These are phyloP conservation scores for Lates calcarifer DNA, from an alignment of 2,113 vertebrate species.

Conservation along the genomic window DNA sequence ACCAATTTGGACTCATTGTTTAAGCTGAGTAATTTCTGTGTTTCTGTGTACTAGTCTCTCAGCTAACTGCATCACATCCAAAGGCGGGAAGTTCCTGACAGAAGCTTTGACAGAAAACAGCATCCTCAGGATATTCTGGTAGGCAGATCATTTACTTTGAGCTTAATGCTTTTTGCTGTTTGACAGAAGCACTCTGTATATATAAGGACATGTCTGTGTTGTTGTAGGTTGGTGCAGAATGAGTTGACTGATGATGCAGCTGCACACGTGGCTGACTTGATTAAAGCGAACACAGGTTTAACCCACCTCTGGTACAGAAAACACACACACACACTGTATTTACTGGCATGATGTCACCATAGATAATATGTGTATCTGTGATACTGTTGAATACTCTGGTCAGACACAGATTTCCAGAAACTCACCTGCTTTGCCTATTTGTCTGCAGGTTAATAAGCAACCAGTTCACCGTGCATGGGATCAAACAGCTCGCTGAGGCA, in stretches of 20 bases:
- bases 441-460: slow-evolving; percentile 82
- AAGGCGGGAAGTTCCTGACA: slow-evolving; percentile 89
- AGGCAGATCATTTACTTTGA: slow-evolving; percentile 1
- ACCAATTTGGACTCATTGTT: not conserved
- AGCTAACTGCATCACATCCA: slow-evolving; percentile 90
- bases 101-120: slow-evolving; percentile 88
- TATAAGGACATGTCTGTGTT: not conserved
- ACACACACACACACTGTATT: not conserved
- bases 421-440: slow-evolving; percentile 13
- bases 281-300: slow-evolving; percentile 73
- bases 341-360: not conserved
- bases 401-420: not conserved
- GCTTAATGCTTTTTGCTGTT: not conserved
- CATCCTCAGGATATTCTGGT: slow-evolving; percentile 92
- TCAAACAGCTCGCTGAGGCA: slow-evolving; percentile 65
- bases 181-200: not conserved
- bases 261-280: slow-evolving; percentile 64
- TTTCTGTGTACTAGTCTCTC: slow-evolving; percentile 85
- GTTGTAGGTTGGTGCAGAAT: slow-evolving; percentile 83
- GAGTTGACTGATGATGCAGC: slow-evolving; percentile 79
- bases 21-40: not conserved
- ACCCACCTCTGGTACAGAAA: slow-evolving; percentile 79
- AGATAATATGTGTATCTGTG: too few relatives aligned
- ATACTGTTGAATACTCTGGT: not conserved
- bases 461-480: slow-evolving; percentile 73